Evolutionary conservation across 2,797 vertebrate genomes (phyloP).

Genomic region (Silurus lanzhouensis): DNA sequence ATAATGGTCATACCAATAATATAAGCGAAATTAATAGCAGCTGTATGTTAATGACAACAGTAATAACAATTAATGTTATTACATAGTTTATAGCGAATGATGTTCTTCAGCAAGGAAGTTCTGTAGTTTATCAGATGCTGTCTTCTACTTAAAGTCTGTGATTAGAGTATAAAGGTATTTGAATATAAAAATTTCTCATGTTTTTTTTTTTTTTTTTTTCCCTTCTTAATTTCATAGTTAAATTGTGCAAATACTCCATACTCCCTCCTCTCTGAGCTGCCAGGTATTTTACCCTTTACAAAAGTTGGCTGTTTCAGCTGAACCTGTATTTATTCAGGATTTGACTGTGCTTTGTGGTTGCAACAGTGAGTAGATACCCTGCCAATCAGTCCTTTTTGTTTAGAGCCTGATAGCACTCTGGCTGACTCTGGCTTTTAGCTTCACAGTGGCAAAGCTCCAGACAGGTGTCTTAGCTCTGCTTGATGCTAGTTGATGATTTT

Average conservation of each 20-base stretch:
- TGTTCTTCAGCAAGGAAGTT: background rate
- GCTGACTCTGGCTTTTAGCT: conserved; percentile 20
- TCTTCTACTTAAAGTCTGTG: background rate
- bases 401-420: conserved; percentile 1
- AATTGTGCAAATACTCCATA: background rate
- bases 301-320: background rate
- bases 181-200: background rate
- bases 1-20: background rate
- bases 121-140: conserved; percentile 8
- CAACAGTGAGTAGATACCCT: background rate
- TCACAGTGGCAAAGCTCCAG: background rate
- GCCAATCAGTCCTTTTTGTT: background rate
- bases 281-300: background rate
- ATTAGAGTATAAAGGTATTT: background rate
- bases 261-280: background rate
- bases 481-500: conserved; percentile 38
- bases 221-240: too few species aligned
- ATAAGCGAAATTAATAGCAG: conserved; percentile 13
- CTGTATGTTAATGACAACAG: background rate
- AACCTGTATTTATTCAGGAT: background rate
- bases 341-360: background rate
- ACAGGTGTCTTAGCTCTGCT: conserved; percentile 44
- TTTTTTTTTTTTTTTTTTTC: too few species aligned
- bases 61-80: background rate
- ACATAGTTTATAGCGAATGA: background rate